Base-by-base conservation (phyloP, 2,797 vertebrate species). In the Poeciliopsis turneri region DNA sequence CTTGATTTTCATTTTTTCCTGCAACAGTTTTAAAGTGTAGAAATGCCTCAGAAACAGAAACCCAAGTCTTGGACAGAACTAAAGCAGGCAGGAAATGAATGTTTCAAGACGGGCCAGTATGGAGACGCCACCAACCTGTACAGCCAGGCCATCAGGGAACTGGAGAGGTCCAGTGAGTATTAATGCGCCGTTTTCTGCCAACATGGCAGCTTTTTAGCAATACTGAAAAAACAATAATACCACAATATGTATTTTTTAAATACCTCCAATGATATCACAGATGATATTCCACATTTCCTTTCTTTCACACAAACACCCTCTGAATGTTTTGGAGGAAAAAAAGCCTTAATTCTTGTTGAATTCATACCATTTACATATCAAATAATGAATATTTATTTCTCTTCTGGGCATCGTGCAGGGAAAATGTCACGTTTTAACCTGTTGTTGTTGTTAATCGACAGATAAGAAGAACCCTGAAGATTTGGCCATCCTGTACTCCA, bases 61-160 rank as follows among this genome's bases (percentile, higher is more conserved):
- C 79, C 92, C 10, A 94, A 91, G 86, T 89, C 95, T 5, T 96
- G 95, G 95, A 75, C 86, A 0, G 93, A 93, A 23, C 86, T 98
- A 84, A 97, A 97, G 76, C 92, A 95, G 73, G 92, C 95, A 25
- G 97, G 97, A 0, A 98, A 98, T 71, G 95, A 97, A 11, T 91
- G 94, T 86, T 98, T 98, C 89, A 97, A 96, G 90, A 92, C 91
- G 36, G 97, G 97, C 59, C 97, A 98, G 93, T 98, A 97, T 49
- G 95, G 96, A 53, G 96, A 97, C 51, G 97, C 97, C 72, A 93
- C 94, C 4, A 47, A 20, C 30, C 78, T 96, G 1, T 98, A 98
- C 94, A 95, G 92, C 79, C 96, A 95, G 76, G 96, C 97, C 9
- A 96, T 98, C 92, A 91, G 73, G 72, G 75, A 92, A 82, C 89